Base-by-base conservation (phyloP, 2,888 invertebrate genomes). In the Orthonevra nobilis region DNA sequence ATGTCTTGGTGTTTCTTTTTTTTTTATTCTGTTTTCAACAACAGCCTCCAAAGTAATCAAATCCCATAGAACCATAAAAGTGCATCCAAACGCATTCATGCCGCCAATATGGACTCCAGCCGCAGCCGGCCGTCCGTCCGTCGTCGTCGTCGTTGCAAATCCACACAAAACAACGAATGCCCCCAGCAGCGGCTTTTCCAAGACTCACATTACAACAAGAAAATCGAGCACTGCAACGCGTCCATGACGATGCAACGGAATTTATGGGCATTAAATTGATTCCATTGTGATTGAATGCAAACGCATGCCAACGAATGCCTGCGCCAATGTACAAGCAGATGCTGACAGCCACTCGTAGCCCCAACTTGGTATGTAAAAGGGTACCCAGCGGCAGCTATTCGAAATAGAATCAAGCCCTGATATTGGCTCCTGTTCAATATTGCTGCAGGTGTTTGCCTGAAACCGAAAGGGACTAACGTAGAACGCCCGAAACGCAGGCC, bases 211-310 rank as follows among this genome's bases (percentile, higher is more conserved):
- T 79, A 79, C 79, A 79, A 68, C 73, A 79, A 60, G 48, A 17
- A 42, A 42, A 23, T 23, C 4, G 42, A 46, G 72, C 36, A 28
- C 44, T 46, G 28, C 15, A 36, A 58, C 44, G 73, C 73, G 26
- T 56, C 30, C 66, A 73, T 61, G 72, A 73, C 66, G 79, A 79
- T 58, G 79, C 73, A 73, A 56, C 15, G 79, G 79, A 79, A 79
- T 79, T 79, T 73, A 56, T 68, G 56, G 66, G 61, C 66, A 73
- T 79, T 79, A 79, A 79, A 79, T 79, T 79, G 79, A 79, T 79
- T 79, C 73, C 79, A 79, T 79, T 79, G 73, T 79, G 79, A 68
- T 79, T 79, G 72, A 79, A 73, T 79, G 79, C 79, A 79, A 79
- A 79, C 73, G 79, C 79, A 73, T 61, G 61, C 60, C 40, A 68